Percentiles rank a stretch among this genome's conserved stretches.
Evolutionary conservation across 1,140 invertebrate species (phyloP).

Genomic region (Tetramorium alpestre): DNA sequence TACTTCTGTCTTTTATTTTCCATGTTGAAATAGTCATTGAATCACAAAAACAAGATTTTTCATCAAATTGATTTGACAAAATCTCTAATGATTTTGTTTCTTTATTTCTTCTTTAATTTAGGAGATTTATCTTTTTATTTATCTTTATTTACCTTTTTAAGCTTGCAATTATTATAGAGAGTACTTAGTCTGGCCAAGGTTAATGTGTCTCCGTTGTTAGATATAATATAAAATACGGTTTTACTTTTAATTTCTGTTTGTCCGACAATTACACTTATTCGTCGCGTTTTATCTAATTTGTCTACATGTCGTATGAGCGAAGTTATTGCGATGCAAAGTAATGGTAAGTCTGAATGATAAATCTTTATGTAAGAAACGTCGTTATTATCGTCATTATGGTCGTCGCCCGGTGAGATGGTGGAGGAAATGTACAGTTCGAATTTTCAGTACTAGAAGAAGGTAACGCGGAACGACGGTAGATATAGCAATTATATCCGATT

Average conservation of each 20-base stretch:
- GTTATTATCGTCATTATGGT: too few species aligned
- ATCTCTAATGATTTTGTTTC: background rate
- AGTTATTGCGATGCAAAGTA: too few species aligned
- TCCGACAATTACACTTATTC: slow-evolving; percentile 38
- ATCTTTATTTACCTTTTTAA: background rate
- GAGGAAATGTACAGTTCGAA: too few species aligned
- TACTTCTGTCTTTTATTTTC: background rate
- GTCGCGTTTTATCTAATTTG: background rate
- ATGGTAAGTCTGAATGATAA: too few species aligned
- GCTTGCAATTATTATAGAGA: background rate
- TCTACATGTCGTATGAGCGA: too few species aligned
- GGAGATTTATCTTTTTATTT: background rate
- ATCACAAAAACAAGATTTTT: background rate
- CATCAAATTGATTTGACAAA: background rate
- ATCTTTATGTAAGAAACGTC: too few species aligned
- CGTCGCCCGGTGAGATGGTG: too few species aligned
- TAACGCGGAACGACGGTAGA: too few species aligned
- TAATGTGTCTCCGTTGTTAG: slow-evolving; percentile 28
- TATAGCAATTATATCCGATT: too few species aligned
- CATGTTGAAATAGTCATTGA: background rate
- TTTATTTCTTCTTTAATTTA: background rate
- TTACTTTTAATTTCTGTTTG: slow-evolving; percentile 41
- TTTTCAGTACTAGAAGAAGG: too few species aligned
- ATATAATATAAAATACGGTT: slow-evolving; percentile 60
- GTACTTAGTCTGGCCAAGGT: background rate